Conservation (phyloP, 2,113 vertebrate genomes). For the Mesoclemmys tuberculata region DNA sequence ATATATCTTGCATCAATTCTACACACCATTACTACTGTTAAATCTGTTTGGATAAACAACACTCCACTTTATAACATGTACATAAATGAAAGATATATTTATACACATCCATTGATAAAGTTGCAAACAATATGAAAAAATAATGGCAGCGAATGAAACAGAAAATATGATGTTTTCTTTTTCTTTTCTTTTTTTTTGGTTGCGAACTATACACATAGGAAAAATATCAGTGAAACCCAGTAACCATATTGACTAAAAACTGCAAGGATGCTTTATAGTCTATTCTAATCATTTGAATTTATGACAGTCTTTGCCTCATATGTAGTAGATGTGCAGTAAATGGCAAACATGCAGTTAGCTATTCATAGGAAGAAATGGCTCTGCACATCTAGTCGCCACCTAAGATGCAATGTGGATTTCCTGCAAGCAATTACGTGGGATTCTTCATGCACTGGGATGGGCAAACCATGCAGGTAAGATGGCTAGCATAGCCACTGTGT, state of each 20-base stretch:
- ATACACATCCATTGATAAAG: slow-evolving; percentile 17
- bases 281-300: not conserved
- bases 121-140: slow-evolving; percentile 37
- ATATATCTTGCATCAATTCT: not conserved
- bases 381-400: not conserved
- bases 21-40: not conserved
- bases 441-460: slow-evolving; percentile 11
- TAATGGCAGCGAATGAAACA: slow-evolving; percentile 58
- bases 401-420: not conserved
- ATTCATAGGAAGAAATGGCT: not conserved
- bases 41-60: slow-evolving; percentile 76
- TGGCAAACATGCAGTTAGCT: not conserved
- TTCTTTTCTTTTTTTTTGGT: not conserved
- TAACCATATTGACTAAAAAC: slow-evolving; percentile 30
- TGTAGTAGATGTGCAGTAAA: not conserved
- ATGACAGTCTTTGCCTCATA: slow-evolving; percentile 24
- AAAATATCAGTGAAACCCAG: slow-evolving; percentile 27
- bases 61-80: slow-evolving; percentile 35
- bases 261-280: not conserved
- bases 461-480: not conserved
- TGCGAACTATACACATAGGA: slow-evolving; percentile 56
- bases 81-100: slow-evolving; percentile 25
- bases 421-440: not conserved
- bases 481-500: accelerated
- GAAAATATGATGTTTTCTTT: slow-evolving; percentile 55